These are phyloP conservation scores for Spongilla lacustris DNA, from an alignment of 37 sponge, comb jelly and placozoan genomes.

Conservation along the genomic window DNA sequence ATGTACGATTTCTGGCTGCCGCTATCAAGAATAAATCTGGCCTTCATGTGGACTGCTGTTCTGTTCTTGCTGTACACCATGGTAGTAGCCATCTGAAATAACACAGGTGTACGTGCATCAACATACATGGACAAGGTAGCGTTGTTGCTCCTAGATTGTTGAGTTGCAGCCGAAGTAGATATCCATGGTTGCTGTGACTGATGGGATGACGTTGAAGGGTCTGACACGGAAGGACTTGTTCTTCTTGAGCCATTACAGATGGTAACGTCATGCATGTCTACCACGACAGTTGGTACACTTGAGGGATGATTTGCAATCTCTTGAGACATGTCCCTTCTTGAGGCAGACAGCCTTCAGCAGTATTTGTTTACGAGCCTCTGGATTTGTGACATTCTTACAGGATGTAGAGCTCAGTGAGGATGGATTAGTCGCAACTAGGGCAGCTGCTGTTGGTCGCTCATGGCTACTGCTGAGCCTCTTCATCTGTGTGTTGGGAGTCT, in stretches of 20 bases:
- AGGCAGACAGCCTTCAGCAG: conserved; percentile 12
- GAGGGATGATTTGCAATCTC: conserved; percentile 18
- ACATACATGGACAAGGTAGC: neutral
- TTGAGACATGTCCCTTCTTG: conserved; percentile 8
- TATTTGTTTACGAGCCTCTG: neutral
- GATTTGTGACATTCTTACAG: neutral
- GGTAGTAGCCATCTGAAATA: conserved; percentile 23
- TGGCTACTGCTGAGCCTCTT: neutral
- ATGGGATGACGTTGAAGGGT: neutral
- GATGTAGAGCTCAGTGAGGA: neutral
- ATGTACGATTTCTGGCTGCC: conserved; percentile 39
- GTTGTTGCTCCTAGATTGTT: neutral
- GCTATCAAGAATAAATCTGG: conserved; percentile 28
- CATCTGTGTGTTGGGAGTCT: neutral
- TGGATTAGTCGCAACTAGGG: conserved; percentile 19
- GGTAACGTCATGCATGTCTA: conserved; percentile 28
- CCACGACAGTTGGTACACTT: conserved; percentile 3
- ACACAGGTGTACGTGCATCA: neutral
- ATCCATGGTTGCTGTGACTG: neutral
- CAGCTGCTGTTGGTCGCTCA: conserved; percentile 7
- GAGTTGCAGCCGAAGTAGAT: neutral
- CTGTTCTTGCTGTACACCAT: conserved; percentile 13
- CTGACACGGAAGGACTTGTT: neutral
- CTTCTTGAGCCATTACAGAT: conserved; percentile 14
- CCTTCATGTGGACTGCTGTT: neutral